Conservation (phyloP, 2,113 vertebrate genomes). For the Centropristis striata region DNA sequence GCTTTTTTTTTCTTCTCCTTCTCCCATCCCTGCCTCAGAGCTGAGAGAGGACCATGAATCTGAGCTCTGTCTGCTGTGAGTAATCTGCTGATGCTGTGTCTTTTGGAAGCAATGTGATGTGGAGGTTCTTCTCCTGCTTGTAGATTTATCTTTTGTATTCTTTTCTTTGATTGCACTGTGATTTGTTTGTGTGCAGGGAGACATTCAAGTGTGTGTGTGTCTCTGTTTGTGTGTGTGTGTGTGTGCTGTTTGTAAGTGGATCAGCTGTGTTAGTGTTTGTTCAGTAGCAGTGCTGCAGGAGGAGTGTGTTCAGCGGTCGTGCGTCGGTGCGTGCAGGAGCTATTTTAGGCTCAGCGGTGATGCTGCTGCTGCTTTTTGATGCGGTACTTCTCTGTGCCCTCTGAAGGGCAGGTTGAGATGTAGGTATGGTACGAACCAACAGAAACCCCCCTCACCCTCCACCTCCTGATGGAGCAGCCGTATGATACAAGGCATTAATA, state of each 20-base stretch:
- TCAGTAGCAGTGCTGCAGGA: slow-evolving; percentile 59
- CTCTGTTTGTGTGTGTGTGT: slow-evolving; percentile 37
- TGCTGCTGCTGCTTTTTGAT: slow-evolving; percentile 76
- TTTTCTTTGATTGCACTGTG: not conserved
- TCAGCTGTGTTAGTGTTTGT: slow-evolving; percentile 63
- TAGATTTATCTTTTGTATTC: slow-evolving; percentile 18
- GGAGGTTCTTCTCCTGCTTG: slow-evolving; percentile 23
- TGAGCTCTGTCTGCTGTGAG: slow-evolving; percentile 75
- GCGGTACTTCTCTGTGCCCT: slow-evolving; percentile 78
- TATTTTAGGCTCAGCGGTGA: slow-evolving; percentile 80
- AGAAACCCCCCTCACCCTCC: not conserved
- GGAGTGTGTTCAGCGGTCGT: slow-evolving; percentile 58
- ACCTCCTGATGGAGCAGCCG: slow-evolving; percentile 10
- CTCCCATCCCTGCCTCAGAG: slow-evolving; percentile 37
- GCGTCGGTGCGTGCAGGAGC: slow-evolving; percentile 67
- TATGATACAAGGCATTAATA: slow-evolving; percentile 12
- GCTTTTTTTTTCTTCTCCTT: not conserved
- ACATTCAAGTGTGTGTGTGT: slow-evolving; percentile 13
- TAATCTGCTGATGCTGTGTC: slow-evolving; percentile 66
- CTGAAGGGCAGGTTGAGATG: slow-evolving; percentile 80
- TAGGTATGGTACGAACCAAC: slow-evolving; percentile 22
- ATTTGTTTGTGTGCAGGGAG: not conserved
- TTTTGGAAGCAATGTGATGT: slow-evolving; percentile 41
- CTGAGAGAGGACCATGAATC: slow-evolving; percentile 74
- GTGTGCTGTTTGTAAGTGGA: slow-evolving; percentile 32